Percentiles rank a stretch among this genome's conserved stretches.
Evolutionary conservation across 1,140 invertebrate species (phyloP).

Genomic region (Drosophila asahinai): DNA sequence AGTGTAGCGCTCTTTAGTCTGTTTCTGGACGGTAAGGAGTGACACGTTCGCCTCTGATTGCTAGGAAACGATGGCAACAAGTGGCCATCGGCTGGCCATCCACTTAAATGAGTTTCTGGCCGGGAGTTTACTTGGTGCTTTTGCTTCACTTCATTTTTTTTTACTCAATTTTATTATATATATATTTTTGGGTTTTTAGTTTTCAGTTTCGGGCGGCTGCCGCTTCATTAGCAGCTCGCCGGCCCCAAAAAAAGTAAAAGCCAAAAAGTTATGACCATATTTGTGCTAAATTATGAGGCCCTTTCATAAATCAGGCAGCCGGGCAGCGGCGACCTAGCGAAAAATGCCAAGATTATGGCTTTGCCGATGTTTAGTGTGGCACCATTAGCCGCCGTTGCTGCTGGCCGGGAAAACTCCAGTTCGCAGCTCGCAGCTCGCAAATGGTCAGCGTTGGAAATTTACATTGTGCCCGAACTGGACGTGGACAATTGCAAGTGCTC

Average conservation of each 20-base stretch:
- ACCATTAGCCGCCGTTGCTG: constrained; percentile 37
- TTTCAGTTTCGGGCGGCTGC: constrained; percentile 45
- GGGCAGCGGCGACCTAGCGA: constrained; percentile 57
- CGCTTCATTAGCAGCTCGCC: constrained; percentile 67
- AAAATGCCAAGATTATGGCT: constrained; percentile 46
- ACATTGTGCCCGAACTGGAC: constrained; percentile 59
- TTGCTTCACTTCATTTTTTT: constrained; percentile 21
- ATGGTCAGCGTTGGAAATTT: constrained; percentile 69
- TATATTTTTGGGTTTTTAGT: constrained; percentile 12
- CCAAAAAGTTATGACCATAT: constrained; percentile 78
- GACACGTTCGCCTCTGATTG: constrained; percentile 76
- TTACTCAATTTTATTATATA: constrained; percentile 10
- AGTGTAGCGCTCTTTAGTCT: constrained; percentile 5
- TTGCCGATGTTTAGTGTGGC: constrained; percentile 41
- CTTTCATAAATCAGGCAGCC: constrained; percentile 72
- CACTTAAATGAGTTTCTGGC: constrained; percentile 65
- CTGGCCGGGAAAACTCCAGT: constrained; percentile 26
- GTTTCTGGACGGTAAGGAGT: constrained; percentile 52
- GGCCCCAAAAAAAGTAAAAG: constrained; percentile 69
- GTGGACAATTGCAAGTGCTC: constrained; percentile 76
- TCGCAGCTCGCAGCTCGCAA: constrained; percentile 35
- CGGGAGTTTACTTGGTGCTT: constrained; percentile 17
- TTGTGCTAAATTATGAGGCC: constrained; percentile 79
- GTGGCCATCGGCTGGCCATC: constrained; percentile 64
- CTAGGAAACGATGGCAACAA: constrained; percentile 77